Conservation (phyloP, 2,113 vertebrate species). For the Nesogale talazaci region DNA sequence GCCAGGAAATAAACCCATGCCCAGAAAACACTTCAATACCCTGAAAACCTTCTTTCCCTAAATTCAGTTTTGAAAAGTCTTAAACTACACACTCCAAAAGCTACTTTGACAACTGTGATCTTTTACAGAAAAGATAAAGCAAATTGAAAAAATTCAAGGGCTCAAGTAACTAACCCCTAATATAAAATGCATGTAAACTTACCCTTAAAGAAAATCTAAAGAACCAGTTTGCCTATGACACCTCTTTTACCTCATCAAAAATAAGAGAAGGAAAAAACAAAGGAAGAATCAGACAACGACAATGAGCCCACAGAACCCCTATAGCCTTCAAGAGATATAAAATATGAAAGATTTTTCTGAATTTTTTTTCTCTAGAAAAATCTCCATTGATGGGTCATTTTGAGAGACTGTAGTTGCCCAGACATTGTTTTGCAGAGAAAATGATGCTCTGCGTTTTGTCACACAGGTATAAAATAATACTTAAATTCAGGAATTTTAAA, state of each 20-base stretch:
- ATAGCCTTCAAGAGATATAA: not conserved
- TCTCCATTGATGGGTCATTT: not conserved
- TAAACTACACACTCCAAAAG: slow-evolving; percentile 52
- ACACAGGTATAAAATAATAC: not conserved
- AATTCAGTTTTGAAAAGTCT: slow-evolving; percentile 66
- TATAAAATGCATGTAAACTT: not conserved
- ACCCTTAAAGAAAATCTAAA: not conserved
- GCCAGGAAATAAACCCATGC: slow-evolving; percentile 72
- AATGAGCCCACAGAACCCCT: not conserved
- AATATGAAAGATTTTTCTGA: not conserved
- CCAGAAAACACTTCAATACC: slow-evolving; percentile 55
- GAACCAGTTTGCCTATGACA: not conserved
- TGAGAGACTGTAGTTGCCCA: not conserved
- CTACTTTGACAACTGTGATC: slow-evolving; percentile 56
- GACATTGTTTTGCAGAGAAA: not conserved
- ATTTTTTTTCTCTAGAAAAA: slow-evolving; percentile 28
- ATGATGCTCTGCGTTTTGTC: not conserved
- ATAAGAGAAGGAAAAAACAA: not conserved
- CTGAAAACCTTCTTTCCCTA: slow-evolving; percentile 69
- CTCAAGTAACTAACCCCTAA: not conserved
- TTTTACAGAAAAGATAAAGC: slow-evolving; percentile 51
- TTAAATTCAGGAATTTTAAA: slow-evolving; percentile 15
- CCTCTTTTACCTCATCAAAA: not conserved
- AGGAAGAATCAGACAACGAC: not conserved
- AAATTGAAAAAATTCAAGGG: slow-evolving; percentile 18